These are phyloP conservation scores for Apamea monoglypha DNA, from an alignment of 2,888 invertebrate species.

Conservation along the genomic window DNA sequence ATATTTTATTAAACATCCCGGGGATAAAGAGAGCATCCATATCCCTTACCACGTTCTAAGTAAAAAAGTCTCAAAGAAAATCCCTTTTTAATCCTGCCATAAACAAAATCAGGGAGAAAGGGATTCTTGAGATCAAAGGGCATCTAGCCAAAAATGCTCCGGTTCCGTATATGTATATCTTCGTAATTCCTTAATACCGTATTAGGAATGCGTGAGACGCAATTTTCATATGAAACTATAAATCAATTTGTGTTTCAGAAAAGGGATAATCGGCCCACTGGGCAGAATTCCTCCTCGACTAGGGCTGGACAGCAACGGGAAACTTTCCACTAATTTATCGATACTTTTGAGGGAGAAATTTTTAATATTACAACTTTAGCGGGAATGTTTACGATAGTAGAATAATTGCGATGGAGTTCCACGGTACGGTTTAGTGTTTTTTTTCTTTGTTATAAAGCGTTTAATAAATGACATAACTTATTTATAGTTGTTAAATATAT, in stretches of 20 bases:
- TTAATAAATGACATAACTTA: conserved; percentile 57
- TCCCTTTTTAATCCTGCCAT: conserved; percentile 80
- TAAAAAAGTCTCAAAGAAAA: conserved; percentile 74
- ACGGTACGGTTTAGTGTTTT: conserved; percentile 23
- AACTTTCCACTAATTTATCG: conserved; percentile 55
- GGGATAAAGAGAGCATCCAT: conserved; percentile 67
- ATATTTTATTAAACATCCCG: conserved; percentile 72
- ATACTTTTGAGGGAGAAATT: conserved; percentile 50
- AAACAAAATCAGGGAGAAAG: conserved; percentile 80
- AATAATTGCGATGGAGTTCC: conserved; percentile 46
- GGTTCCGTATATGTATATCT: conserved; percentile 57
- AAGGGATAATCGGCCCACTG: conserved; percentile 70
- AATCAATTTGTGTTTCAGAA: conserved; percentile 76
- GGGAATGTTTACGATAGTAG: conserved; percentile 47
- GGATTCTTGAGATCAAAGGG: conserved; percentile 74
- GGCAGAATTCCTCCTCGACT: conserved; percentile 61
- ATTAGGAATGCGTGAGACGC: conserved; percentile 76
- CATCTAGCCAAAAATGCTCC: conserved; percentile 52
- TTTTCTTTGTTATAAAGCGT: conserved; percentile 33
- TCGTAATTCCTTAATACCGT: conserved; percentile 74
- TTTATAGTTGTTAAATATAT: conserved; percentile 48
- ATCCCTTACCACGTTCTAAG: conserved; percentile 68
- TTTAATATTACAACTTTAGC: conserved; percentile 59
- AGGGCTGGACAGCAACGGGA: conserved; percentile 49
- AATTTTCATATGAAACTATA: conserved; percentile 82